phyloP scores from a whole-genome alignment of 2,797 vertebrate genomes.

The Acanthurus leucopareius region DNA sequence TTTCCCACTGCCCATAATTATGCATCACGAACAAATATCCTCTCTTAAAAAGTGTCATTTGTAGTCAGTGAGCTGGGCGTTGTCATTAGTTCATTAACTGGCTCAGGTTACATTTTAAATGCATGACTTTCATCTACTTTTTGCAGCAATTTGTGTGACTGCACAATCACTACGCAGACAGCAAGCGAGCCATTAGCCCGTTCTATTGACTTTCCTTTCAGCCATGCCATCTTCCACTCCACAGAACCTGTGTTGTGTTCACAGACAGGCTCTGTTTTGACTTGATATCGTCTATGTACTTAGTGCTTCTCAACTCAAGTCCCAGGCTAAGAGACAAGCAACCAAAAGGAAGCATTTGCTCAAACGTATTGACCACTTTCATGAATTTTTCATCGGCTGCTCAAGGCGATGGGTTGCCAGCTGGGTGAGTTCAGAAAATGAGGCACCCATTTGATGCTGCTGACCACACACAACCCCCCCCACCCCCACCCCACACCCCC shows the following conservation, averaged over 20 bases:
- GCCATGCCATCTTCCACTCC: conserved; percentile 28
- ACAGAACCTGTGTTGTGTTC: conserved; percentile 5
- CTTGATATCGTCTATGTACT: conserved; percentile 50
- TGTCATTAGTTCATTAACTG: too few species aligned
- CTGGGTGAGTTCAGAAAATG: conserved; percentile 55
- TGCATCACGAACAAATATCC: background rate
- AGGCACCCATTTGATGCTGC: conserved; percentile 50
- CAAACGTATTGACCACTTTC: conserved; percentile 76
- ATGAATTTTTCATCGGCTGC: conserved; percentile 79
- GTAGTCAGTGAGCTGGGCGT: too few species aligned
- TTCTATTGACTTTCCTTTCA: conserved; percentile 37
- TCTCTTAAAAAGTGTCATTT: too few species aligned
- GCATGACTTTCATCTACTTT: conserved; percentile 7
- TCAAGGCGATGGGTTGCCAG: conserved; percentile 69
- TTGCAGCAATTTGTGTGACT: background rate
- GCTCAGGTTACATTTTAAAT: background rate
- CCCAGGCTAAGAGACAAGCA: conserved; percentile 46
- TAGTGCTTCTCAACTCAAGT: conserved; percentile 40
- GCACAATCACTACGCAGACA: background rate
- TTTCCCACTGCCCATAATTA: background rate
- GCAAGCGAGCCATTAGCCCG: conserved; percentile 49
- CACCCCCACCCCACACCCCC: background rate
- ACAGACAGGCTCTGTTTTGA: conserved; percentile 12
- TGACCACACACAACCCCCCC: conserved; percentile 52
- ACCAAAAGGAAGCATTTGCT: conserved; percentile 73